Percentiles rank a stretch among this genome's conserved stretches.
These are phyloP conservation scores for Psittacula derbiana DNA, from an alignment of 2,797 vertebrate species.

Conservation along the genomic window DNA sequence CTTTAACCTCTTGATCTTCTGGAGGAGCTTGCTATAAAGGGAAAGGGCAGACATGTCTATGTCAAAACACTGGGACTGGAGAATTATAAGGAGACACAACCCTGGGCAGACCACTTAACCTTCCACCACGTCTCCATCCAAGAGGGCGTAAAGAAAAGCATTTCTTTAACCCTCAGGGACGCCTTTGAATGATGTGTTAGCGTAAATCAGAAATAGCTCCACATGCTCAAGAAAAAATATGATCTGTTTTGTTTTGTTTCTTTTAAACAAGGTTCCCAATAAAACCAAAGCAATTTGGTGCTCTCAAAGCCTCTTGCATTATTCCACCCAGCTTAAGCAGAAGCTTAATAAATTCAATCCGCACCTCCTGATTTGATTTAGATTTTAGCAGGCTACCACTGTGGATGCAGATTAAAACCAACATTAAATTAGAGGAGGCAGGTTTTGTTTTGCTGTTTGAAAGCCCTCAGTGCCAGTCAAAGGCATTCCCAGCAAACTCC, in stretches of 20 bases:
- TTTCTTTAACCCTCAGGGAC: fast-evolving
- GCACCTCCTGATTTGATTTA: background rate
- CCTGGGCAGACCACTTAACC: background rate
- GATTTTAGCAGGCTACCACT: background rate
- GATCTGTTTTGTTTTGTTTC: background rate
- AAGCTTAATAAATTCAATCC: background rate
- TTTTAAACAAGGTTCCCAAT: background rate
- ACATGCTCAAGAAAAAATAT: background rate
- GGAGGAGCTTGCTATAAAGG: background rate
- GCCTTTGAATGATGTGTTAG: background rate
- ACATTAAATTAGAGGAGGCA: background rate
- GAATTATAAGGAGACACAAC: background rate
- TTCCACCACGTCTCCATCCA: background rate
- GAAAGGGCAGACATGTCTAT: fast-evolving
- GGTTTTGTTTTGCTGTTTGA: background rate
- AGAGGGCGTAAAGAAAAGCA: background rate
- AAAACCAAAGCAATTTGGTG: background rate
- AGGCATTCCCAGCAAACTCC: background rate
- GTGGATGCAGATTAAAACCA: background rate
- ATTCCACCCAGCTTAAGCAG: background rate
- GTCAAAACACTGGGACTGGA: background rate
- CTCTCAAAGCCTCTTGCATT: background rate
- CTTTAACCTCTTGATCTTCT: background rate
- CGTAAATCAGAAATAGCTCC: background rate
- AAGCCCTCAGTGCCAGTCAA: background rate